Evolutionary conservation across 2,113 vertebrate genomes (phyloP).

Genomic region (Sturnira hondurensis): DNA sequence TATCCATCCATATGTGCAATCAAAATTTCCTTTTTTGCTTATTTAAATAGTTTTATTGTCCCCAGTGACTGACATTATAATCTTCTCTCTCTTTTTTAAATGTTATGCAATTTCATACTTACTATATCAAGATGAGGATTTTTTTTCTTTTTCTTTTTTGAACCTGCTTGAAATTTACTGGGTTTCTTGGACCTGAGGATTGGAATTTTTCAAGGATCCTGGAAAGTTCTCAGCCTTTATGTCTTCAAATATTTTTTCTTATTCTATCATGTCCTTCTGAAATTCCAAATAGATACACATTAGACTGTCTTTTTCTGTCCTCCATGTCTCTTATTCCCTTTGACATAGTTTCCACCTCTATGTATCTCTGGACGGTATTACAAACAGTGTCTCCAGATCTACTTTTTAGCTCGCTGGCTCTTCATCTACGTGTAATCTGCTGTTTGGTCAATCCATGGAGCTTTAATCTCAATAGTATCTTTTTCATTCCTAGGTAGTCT

Average conservation of each 20-base stretch:
- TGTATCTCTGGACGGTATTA: not conserved
- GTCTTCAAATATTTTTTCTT: no score
- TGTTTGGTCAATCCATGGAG: not conserved
- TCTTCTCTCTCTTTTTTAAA: not conserved
- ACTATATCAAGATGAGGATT: no score
- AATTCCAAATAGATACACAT: not conserved
- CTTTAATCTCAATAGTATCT: not conserved
- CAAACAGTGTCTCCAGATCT: not conserved
- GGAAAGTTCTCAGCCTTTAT: no score
- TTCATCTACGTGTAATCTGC: not conserved
- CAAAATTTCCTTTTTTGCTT: not conserved
- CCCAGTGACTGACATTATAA: not conserved
- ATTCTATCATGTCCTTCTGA: not conserved
- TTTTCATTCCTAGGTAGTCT: conserved; percentile 7
- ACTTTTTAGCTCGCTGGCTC: not conserved
- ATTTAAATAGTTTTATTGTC: not conserved
- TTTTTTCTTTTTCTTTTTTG: no score
- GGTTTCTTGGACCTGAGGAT: no score
- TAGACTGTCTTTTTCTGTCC: not conserved
- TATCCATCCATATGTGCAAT: not conserved
- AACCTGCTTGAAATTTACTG: no score
- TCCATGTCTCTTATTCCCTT: not conserved
- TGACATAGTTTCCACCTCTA: not conserved
- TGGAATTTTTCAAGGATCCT: no score
- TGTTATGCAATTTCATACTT: not conserved